Percentiles rank a stretch among this genome's conserved stretches.
phyloP scores from a whole-genome alignment of 2,888 invertebrate genomes.

The Pollenia angustigena region DNA sequence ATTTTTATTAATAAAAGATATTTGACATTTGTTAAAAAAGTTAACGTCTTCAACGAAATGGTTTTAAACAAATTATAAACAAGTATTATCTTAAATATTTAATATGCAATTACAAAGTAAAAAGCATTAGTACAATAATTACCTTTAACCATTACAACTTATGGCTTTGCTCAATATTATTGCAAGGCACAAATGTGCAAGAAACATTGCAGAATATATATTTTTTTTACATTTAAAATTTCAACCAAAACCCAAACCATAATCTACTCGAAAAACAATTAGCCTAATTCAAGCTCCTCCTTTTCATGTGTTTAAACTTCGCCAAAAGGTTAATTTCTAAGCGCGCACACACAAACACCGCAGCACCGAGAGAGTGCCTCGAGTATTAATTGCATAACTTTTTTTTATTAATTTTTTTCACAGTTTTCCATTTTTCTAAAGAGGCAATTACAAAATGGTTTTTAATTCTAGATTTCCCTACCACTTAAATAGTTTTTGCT shows the following conservation, averaged over 20 bases:
- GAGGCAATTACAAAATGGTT: conserved; percentile 70
- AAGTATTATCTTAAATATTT: too few relatives aligned
- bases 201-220: background rate
- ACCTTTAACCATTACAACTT: background rate
- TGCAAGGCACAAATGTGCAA: conserved; percentile 1
- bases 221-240: conserved; percentile 2
- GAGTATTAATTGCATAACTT: conserved; percentile 66
- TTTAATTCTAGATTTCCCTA: conserved; percentile 71
- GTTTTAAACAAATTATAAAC: too few relatives aligned
- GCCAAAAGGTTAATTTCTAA: conserved; percentile 67
- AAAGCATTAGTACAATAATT: background rate
- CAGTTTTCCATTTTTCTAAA: conserved; percentile 52
- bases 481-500: conserved; percentile 63
- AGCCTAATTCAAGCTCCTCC: conserved; percentile 58
- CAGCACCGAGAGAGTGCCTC: conserved; percentile 42
- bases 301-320: conserved; percentile 62
- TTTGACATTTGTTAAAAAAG: too few relatives aligned
- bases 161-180: background rate
- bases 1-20: too few relatives aligned
- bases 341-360: conserved; percentile 2
- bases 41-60: too few relatives aligned
- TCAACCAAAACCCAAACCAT: conserved; percentile 32
- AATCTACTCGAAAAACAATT: conserved; percentile 62
- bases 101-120: too few relatives aligned
- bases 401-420: conserved; percentile 46